Base-by-base conservation (phyloP, 92 coral and sea anemone genomes). In the Muricea muricata region DNA sequence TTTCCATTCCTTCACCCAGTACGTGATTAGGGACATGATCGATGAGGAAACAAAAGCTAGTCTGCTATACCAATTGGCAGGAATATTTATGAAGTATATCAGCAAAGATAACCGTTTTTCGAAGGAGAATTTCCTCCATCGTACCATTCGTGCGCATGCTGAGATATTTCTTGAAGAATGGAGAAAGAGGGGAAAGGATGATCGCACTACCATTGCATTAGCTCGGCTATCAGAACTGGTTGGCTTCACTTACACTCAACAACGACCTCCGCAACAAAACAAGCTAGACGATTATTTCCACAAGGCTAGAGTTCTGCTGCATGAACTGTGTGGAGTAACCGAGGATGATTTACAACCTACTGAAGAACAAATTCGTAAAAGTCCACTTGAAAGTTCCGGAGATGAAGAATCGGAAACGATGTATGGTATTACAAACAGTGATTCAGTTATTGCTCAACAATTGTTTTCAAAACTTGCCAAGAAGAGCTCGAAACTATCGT, bases 171-270 rank as follows among this genome's bases (percentile, higher is more conserved):
- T 78, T 32, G 15, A 17, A 9, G 34, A 78, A 23, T 78, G 83
- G 48, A 25, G 39, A 15, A 47, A 35, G 3, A 24, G 58, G 17
- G 2, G 58, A 54, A 34, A 29, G 7, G 71, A 78, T 34, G 83
- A 78, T 78, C 80, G 80, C 31, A 37, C 55, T 56, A 18, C 26
- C 25, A 78, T 78, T 10, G 54, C 55, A 25, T 35, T 78, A n/a
- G 71, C 55, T 50, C 83, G 83, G 30, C 46, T 78, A 11, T 78
- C 83, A 7, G 83, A 78, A n/a, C 47, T 78, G 34, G 70, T 78
- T 78, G 83, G 83, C 45, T 78, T 78, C 45, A 40, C 71, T 8
- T 39, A 78, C 54, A 78, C 70, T 14, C 83, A 78, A 34, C 70
- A 46, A 57, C 61, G 18, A 23, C 71, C 83, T 39, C 69, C 63